phyloP scores from a whole-genome alignment of 2,888 invertebrate genomes.

The Caradrina clavipalpis region DNA sequence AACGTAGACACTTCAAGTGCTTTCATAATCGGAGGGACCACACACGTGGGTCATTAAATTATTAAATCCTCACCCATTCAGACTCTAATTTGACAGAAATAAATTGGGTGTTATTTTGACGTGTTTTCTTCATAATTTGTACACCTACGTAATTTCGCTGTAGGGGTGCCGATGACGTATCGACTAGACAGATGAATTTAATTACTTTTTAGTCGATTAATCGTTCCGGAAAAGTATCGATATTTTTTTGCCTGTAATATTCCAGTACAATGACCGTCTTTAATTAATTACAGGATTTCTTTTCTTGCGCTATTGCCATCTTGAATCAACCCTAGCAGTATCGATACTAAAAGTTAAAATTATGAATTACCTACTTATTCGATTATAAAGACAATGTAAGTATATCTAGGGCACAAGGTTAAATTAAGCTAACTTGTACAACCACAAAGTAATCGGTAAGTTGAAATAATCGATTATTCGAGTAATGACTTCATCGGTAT shows the following conservation, averaged over 20 bases:
- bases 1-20: constrained; percentile 52
- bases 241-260: no score
- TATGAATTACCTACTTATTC: background rate
- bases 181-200: constrained; percentile 16
- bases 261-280: no score
- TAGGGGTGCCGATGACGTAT: constrained; percentile 48
- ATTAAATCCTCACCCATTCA: constrained; percentile 72
- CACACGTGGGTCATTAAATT: constrained; percentile 66
- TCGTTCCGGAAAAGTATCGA: no score
- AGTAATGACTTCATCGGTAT: constrained; percentile 60
- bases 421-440: constrained; percentile 34
- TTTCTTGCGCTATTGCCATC: no score
- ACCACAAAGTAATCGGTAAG: constrained; percentile 46
- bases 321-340: no score
- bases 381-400: background rate
- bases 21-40: constrained; percentile 61
- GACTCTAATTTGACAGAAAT: constrained; percentile 81
- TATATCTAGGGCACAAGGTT: constrained; percentile 26
- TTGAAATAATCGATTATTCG: constrained; percentile 60
- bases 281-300: background rate
- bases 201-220: constrained; percentile 26
- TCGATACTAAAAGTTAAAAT: no score
- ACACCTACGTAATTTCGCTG: constrained; percentile 74
- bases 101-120: constrained; percentile 73
- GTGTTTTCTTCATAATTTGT: constrained; percentile 73